Base-by-base conservation (phyloP, 2,888 invertebrate genomes). In the Lypha dubia region DNA sequence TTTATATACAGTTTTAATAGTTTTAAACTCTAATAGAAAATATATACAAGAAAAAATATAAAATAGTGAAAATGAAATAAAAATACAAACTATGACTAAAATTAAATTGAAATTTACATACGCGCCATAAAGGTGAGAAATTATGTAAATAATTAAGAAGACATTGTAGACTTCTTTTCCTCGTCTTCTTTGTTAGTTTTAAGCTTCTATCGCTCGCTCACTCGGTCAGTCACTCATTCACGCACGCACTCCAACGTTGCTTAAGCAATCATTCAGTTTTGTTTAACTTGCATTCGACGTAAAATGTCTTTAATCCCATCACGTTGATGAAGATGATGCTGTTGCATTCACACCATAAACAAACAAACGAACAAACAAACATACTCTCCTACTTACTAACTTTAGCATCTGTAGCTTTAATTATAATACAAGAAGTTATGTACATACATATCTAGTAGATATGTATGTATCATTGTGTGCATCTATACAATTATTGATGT, bases 61-160 rank as follows among this genome's bases (percentile, higher is more conserved):
- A 32, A 60, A n/a, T n/a, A n/a, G n/a, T n/a, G n/a, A n/a, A n/a
- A n/a, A 60, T 22, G 38, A 56, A 24, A 53, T 35, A 17, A 38
- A 44, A 51, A 67, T 32, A 68, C 32, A 65, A 73, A 58, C 49
- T 56, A 58, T 74, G 73, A 70, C 77, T 74, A 65, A 67, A 77
- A 76, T 80, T 49, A 71, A 53, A 38, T 28, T 49, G 15, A 71
- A 77, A 84, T 84, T 84, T 74, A 76, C 70, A 81, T 75, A 56
- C 46, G 53, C 67, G 53, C 67, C 63, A 76, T 81, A 79, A 81
- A 84, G 84, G 84, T 84, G 84, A 84, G 84, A 84, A 77, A 84
- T 81, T 84, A 81, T 84, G 84, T 84, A 84, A 84, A 84, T 84
- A 77, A 84, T 84, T 84, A 81, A 84, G 74, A 84, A 76, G 80